These are phyloP conservation scores for Pseudorasbora parva DNA, from an alignment of 2,113 vertebrate species.

Conservation along the genomic window DNA sequence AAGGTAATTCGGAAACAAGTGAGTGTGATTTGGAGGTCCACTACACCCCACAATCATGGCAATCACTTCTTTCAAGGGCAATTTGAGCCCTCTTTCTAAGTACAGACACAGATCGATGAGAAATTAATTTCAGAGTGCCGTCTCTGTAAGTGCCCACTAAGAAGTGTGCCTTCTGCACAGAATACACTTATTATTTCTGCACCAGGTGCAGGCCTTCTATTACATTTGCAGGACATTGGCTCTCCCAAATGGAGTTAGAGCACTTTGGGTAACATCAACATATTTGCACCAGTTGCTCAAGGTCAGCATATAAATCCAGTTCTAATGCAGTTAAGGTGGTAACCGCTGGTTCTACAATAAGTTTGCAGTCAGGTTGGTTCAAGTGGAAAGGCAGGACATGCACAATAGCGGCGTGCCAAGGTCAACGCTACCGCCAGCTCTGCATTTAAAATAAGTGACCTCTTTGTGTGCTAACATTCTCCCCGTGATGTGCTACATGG, in stretches of 20 bases:
- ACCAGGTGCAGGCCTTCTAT: slow-evolving; percentile 22
- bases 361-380: not conserved
- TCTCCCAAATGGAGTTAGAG: not conserved
- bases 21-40: not conserved
- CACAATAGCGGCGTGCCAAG: slow-evolving; percentile 55
- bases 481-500: slow-evolving; percentile 33
- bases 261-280: slow-evolving; percentile 16
- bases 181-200: not conserved
- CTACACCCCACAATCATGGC: slow-evolving; percentile 38
- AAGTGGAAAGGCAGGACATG: slow-evolving; percentile 10
- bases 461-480: slow-evolving; percentile 56
- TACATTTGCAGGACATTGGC: slow-evolving; percentile 3
- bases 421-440: slow-evolving; percentile 56
- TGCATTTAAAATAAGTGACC: slow-evolving; percentile 64
- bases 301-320: slow-evolving; percentile 30
- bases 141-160: slow-evolving; percentile 35
- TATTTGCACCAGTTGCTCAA: slow-evolving; percentile 10
- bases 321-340: not conserved
- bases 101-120: slow-evolving; percentile 41
- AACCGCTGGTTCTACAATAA: not conserved
- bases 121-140: slow-evolving; percentile 44
- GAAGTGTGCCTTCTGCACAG: slow-evolving; percentile 13
- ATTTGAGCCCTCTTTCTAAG: slow-evolving; percentile 23
- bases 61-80: slow-evolving; percentile 44
- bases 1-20: slow-evolving; percentile 4